Evolutionary conservation across 23 tunicate genomes (phyloP).

Genomic region (Trididemnum clinides): DNA sequence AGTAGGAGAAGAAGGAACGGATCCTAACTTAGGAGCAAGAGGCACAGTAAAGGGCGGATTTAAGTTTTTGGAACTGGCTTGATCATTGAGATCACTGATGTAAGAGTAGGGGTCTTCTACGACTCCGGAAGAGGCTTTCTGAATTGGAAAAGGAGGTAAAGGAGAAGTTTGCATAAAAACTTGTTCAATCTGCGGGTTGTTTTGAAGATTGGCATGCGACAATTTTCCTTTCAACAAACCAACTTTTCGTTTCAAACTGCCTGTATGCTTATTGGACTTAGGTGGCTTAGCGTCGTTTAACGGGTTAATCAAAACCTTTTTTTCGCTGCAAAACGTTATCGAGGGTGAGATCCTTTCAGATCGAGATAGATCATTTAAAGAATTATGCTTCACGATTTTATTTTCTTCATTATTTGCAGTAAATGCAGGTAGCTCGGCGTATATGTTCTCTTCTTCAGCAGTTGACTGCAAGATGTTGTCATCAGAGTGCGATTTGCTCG

Average conservation of each 20-base stretch:
- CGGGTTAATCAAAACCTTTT: not conserved
- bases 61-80: not conserved
- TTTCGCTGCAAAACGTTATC: not conserved
- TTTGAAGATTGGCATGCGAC: not conserved
- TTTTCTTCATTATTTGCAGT: too few species aligned
- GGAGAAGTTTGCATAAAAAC: not conserved
- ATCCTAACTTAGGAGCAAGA: not conserved
- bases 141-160: not conserved
- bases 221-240: not conserved
- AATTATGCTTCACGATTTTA: too few species aligned
- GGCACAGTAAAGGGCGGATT: not conserved
- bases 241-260: not conserved
- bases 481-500: not conserved
- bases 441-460: conserved; percentile 36
- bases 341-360: too few species aligned
- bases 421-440: conserved; percentile 39
- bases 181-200: not conserved
- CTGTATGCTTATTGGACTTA: too few species aligned
- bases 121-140: not conserved
- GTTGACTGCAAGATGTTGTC: not conserved
- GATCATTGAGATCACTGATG: not conserved
- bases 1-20: not conserved
- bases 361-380: too few species aligned
- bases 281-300: too few species aligned
- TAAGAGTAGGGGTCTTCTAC: not conserved